Percentiles rank a stretch among this genome's conserved stretches.
Evolutionary conservation across 2,888 invertebrate genomes (phyloP).

Genomic region (Watsonalla binaria): DNA sequence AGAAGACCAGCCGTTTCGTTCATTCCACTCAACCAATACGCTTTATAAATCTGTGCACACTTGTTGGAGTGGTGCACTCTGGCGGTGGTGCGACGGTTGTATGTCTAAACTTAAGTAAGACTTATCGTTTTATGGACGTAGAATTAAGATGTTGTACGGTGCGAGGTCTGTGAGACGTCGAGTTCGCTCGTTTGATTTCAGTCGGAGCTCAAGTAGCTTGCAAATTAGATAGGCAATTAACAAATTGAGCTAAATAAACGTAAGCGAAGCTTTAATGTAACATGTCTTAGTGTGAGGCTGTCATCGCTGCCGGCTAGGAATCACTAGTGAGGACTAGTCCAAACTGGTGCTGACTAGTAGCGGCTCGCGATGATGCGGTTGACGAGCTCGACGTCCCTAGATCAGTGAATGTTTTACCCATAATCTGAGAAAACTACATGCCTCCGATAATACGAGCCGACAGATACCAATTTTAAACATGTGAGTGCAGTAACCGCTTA

Average conservation of each 20-base stretch:
- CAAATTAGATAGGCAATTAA: constrained; percentile 76
- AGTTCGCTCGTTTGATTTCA: constrained; percentile 47
- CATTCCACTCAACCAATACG: constrained; percentile 65
- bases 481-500: no score
- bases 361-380: constrained; percentile 29
- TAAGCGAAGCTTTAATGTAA: constrained; percentile 72
- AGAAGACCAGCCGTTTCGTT: background rate
- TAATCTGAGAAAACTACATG: constrained; percentile 7
- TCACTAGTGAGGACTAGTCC: no score
- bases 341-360: constrained; percentile 11
- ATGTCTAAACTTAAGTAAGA: constrained; percentile 53
- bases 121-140: constrained; percentile 51
- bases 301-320: constrained; percentile 5
- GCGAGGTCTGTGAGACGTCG: constrained; percentile 58
- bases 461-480: no score
- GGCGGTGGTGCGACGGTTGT: constrained; percentile 49
- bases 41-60: constrained; percentile 63
- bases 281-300: constrained; percentile 48
- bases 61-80: constrained; percentile 36
- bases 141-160: constrained; percentile 54
- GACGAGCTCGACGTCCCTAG: constrained; percentile 48
- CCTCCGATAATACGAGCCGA: no score
- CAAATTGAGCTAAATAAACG: constrained; percentile 68
- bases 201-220: constrained; percentile 61
- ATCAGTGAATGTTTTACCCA: constrained; percentile 26